Evolutionary conservation across 1,140 invertebrate genomes (phyloP).

Genomic region (Sipha flava): DNA sequence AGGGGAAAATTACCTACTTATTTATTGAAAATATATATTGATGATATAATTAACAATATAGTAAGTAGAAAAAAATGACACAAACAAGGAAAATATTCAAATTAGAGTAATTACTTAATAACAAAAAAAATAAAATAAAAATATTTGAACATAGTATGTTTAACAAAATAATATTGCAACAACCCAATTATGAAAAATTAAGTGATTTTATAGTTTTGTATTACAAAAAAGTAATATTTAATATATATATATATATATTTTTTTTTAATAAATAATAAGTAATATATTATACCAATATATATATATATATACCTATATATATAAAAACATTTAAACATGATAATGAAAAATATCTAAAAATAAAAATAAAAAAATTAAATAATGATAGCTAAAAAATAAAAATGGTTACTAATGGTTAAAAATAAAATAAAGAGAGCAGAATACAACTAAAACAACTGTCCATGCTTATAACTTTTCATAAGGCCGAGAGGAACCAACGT

Average conservation of each 20-base stretch:
- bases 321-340: background rate
- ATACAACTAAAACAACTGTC: slow-evolving; percentile 2
- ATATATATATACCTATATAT: background rate
- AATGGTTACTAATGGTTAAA: background rate
- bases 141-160: background rate
- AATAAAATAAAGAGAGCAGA: slow-evolving; percentile 17
- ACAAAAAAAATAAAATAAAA: background rate
- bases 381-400: background rate
- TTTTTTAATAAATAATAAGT: too few relatives aligned
- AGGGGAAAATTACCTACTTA: background rate
- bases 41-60: background rate
- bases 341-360: background rate
- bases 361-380: background rate
- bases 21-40: background rate
- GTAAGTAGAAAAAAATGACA: background rate
- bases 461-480: slow-evolving; percentile 73
- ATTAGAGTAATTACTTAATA: background rate
- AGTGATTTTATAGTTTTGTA: background rate
- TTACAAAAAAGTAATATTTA: background rate
- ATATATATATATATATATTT: too few relatives aligned
- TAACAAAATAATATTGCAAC: slow-evolving; percentile 26
- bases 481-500: slow-evolving; percentile 77
- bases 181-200: slow-evolving; percentile 4
- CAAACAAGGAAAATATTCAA: background rate
- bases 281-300: too few relatives aligned